Evolutionary conservation across 1,140 invertebrate species (phyloP), one percentile per base, ranked within the genome.

Genomic region (Magallana ariakensis): DNA sequence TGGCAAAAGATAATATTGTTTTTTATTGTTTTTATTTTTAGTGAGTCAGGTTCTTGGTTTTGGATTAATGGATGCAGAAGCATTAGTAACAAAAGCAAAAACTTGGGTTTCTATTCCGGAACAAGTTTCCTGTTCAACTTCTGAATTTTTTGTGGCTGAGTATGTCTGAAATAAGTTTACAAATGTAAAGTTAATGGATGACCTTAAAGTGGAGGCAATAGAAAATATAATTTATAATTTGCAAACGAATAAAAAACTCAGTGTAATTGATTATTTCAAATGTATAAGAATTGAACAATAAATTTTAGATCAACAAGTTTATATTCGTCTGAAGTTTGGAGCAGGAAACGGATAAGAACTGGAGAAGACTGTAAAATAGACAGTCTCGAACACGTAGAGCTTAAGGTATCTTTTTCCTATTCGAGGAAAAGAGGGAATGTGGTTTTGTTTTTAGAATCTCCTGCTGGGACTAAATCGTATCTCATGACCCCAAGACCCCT

Each of bases 21-120:
- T 11, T 33, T 58, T 56, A 13, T 10, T 13, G 11, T n/a, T 84
- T 46, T n/a, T 46, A 16, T 85, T 82, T 81, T 10, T 56, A 89
- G 89, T 90, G 13, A 90, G 89, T 82, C 86, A 87, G 15, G 57
- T 80, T 9, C 84, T 87, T 19, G 89, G 89, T 3, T 90, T 89
- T 84, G 89, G 89, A 4, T 58, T 90, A 19, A 86, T 90, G 66
- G 87, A 90, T 46, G 89, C 89, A 11, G 85, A 80, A 26, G 87
- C 80, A 2, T 87, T 90, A 84, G 80, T 90, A 5, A n/a, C 80
- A 0, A 33, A 57, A 22, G 87, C 89, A 53, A 33, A 87, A 26
- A 75, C 5, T n/a, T 90, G 88, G 89, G 57, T 57, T 16, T 80
- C 83, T 55, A 83, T 89, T 33, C 56, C 85, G 53, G 19, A 19